Evolutionary conservation across 1,140 invertebrate genomes (phyloP), one percentile per base, ranked within the genome.

Genomic region (Drosophila suzukii): DNA sequence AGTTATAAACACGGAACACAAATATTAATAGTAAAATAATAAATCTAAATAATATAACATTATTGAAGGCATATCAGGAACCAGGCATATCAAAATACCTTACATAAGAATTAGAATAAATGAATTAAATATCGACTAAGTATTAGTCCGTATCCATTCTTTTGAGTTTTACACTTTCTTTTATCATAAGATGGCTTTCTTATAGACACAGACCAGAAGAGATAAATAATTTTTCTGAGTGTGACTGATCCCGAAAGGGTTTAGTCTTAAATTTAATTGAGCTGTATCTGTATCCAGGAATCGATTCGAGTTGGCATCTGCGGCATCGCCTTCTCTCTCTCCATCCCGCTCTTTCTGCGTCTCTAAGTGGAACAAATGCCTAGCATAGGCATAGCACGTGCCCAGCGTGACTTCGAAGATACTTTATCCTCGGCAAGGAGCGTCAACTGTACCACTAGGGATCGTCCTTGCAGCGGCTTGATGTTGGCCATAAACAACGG

Each of bases 241-340:
- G 39, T 54, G n/a, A 24, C 10, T 27, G 20, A 13, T 15, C 12
- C 27, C n/a, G 38, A 71, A 71, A 58, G 68, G 68, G 65, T 58
- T 71, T 71, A 12, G 30, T 30, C 24, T 71, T 41, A 11, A 71
- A 71, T 71, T 71, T 71, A 71, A 71, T 71, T 71, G 68, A 71
- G 68, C 68, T 50, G 34, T 71, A 58, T 71, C 53, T 58, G 60
- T 60, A 60, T 43, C 32, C 27, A 30, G 58, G 36, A 58, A 71
- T 57, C 67, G 44, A 71, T 71, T 71, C 38, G 61, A 54, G 60
- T 49, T 58, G 44, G 68, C 66, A 71, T 71, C 67, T 68, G 67
- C 66, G 20, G 0, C 66, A 68, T 47, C 46, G 36, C n/a, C 67
- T 27, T 43, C 34, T 24, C 47, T 36, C 0, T 43, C 12, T 27